Evolutionary conservation across 2,888 invertebrate species (phyloP).

Genomic region (Spicauda simplicius): DNA sequence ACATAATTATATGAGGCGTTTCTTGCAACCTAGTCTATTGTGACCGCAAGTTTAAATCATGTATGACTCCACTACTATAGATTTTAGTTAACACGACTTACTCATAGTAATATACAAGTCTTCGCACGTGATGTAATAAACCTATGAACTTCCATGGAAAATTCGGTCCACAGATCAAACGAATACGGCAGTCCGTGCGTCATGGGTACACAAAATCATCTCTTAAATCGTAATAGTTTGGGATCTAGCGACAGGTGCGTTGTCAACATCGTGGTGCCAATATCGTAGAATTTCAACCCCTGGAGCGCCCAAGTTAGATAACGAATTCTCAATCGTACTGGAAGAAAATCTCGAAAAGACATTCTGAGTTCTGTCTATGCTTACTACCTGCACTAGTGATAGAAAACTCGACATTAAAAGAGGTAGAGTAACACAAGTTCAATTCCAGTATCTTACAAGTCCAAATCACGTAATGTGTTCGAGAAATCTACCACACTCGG

Average conservation of each 20-base stretch:
- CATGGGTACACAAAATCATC: not conserved
- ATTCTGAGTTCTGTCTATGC: not conserved
- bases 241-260: slow-evolving; percentile 9
- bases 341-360: too few species aligned
- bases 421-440: not conserved
- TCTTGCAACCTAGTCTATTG: too few species aligned
- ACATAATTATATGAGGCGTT: too few species aligned
- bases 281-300: not conserved
- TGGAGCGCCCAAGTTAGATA: not conserved
- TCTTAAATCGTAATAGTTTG: slow-evolving; percentile 7
- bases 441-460: not conserved
- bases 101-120: too few species aligned
- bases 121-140: too few species aligned
- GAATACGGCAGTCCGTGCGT: not conserved
- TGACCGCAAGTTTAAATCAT: too few species aligned
- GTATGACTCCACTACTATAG: too few species aligned
- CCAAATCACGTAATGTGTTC: slow-evolving; percentile 18
- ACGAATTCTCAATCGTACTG: not conserved
- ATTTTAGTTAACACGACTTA: too few species aligned
- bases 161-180: not conserved
- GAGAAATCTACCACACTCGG: not conserved
- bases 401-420: too few species aligned
- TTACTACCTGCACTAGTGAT: not conserved
- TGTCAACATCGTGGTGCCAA: not conserved
- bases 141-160: not conserved